These are phyloP conservation scores for Callipepla californica DNA, from an alignment of 2,113 vertebrate genomes.

Conservation along the genomic window DNA sequence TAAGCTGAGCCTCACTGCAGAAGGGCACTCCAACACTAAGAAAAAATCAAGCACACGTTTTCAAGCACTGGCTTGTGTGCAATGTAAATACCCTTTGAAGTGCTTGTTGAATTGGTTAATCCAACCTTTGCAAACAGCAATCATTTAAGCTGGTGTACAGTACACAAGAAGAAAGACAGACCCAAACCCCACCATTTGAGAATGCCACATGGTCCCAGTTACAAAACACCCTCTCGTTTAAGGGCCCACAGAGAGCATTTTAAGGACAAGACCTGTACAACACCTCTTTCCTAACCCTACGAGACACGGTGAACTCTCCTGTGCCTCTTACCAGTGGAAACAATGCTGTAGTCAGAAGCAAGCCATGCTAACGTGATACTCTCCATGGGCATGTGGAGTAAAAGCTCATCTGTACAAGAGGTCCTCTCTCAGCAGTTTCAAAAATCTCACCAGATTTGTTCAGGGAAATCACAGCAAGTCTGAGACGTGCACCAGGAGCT, in stretches of 20 bases:
- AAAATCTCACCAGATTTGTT: conserved; percentile 39
- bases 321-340: conserved; percentile 34
- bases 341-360: not conserved
- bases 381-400: not conserved
- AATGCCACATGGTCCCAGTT: not conserved
- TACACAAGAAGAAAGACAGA: not conserved
- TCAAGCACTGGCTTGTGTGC: not conserved
- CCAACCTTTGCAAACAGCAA: conserved; percentile 22
- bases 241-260: not conserved
- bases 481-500: conserved; percentile 7
- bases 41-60: not conserved
- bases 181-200: not conserved
- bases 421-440: conserved; percentile 38
- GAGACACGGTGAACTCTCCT: not conserved
- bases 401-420: not conserved
- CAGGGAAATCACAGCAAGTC: conserved; percentile 46
- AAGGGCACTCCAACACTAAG: not conserved
- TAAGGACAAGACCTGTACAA: not conserved
- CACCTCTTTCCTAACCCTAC: not conserved
- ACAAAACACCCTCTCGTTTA: not conserved
- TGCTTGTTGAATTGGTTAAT: conserved; percentile 36
- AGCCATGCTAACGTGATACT: not conserved
- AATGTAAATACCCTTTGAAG: not conserved
- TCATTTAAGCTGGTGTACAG: conserved; percentile 14
- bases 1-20: not conserved